Evolutionary conservation across 2,888 invertebrate genomes (phyloP), one percentile per base, ranked within the genome.

Genomic region (Lepidocyrtoides sp.): DNA sequence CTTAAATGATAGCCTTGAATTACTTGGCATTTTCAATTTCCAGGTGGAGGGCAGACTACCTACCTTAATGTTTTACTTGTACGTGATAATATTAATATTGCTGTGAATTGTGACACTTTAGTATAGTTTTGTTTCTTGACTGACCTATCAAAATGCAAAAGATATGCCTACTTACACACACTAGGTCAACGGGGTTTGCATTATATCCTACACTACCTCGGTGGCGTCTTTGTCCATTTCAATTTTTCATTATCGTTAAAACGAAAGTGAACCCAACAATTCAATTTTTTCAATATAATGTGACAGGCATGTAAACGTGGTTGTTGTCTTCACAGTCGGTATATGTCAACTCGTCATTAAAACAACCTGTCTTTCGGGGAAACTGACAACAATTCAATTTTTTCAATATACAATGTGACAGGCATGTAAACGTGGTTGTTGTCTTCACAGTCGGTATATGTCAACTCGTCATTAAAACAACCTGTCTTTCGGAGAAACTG

Each of bases 101-200:
- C 26, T n/a, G 20, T 20, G 57, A 57, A 51, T 17, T 20, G 57
- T 57, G 23, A 57, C 57, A 57, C 57, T 57, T 20, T 57, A 57
- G 17, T n/a, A n/a, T 17, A 8, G 8, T 36, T n/a, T n/a, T 17
- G 36, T 32, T n/a, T n/a, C 41, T 41, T 72, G 41, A 36, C 41
- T 72, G 69, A 72, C 69, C 69, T 72, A 72, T 72, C 69, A 72
- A 72, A 72, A 36, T 20, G 17, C 69, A 17, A 20, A 17, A n/a
- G 29, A 63, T 63, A n/a, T 29, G 23, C 0, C 3, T 63, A 63
- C 12, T 60, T 12, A 10, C n/a, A n/a, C n/a, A n/a, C n/a, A n/a
- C n/a, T n/a, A n/a, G n/a, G 10, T 23, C 60, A 26, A 26, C 60
- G 26, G 2, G 14, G 51, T 54, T 1, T 20, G 17, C 17, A 23